These are phyloP conservation scores for Rousettus leschenaultii DNA, from an alignment of 2,113 vertebrate species.

Conservation along the genomic window DNA sequence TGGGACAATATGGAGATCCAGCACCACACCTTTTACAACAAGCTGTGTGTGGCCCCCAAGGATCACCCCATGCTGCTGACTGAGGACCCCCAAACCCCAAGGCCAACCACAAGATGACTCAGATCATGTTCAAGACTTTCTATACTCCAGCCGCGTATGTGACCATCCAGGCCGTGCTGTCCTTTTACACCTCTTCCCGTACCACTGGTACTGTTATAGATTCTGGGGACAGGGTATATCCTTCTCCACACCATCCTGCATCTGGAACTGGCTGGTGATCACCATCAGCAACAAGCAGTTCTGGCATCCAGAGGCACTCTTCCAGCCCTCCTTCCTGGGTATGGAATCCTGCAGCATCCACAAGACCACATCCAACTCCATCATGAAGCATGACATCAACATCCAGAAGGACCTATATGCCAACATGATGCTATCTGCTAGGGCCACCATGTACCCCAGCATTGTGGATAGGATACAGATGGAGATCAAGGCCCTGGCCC, in stretches of 20 bases:
- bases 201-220: conserved; percentile 88
- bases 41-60: conserved; percentile 82
- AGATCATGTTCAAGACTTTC: background rate
- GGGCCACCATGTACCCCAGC: conserved; percentile 87
- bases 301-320: conserved; percentile 84
- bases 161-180: background rate
- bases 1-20: conserved; percentile 87
- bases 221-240: conserved; percentile 84
- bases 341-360: conserved; percentile 86
- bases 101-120: background rate
- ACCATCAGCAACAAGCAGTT: conserved; percentile 84
- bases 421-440: conserved; percentile 83
- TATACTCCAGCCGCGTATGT: conserved; percentile 72
- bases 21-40: conserved; percentile 95
- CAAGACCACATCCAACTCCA: conserved; percentile 84
- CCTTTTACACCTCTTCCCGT: background rate
- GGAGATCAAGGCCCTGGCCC: conserved; percentile 84
- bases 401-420: conserved; percentile 86
- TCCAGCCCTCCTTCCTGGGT: conserved; percentile 87
- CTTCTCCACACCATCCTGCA: conserved; percentile 69
- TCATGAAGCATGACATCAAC: conserved; percentile 86
- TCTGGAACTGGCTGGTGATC: conserved; percentile 81
- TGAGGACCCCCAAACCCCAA: background rate
- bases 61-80: conserved; percentile 74
- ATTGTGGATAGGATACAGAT: conserved; percentile 86